phyloP scores from a whole-genome alignment of 2,888 invertebrate species.

The Xestobium rufovillosum region DNA sequence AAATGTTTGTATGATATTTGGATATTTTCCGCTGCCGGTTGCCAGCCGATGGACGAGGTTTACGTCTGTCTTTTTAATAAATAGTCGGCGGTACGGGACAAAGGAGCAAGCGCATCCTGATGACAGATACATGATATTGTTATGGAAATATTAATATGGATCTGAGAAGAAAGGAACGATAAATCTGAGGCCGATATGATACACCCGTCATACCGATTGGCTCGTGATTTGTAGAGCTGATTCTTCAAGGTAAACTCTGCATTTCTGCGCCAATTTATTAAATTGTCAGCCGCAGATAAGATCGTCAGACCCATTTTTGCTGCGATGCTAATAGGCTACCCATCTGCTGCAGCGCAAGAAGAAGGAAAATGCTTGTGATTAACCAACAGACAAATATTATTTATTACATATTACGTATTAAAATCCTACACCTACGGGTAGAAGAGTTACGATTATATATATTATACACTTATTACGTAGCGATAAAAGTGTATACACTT shows the following conservation, averaged over 20 bases:
- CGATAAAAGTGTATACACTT: too few species aligned
- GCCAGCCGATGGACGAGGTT: background rate
- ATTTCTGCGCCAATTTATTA: slow-evolving; percentile 4
- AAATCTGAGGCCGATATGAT: slow-evolving; percentile 31
- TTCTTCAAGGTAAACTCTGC: background rate
- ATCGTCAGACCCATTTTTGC: too few species aligned
- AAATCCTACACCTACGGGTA: too few species aligned
- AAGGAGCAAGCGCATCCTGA: slow-evolving; percentile 26
- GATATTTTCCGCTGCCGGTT: slow-evolving; percentile 29
- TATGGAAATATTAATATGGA: slow-evolving; percentile 44
- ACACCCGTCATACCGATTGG: slow-evolving; percentile 25
- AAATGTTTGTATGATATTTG: slow-evolving; percentile 41
- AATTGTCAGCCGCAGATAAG: too few species aligned
- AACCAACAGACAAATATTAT: too few species aligned
- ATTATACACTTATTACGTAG: too few species aligned
- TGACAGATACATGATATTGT: slow-evolving; percentile 42
- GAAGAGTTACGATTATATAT: too few species aligned
- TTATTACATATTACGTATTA: too few species aligned
- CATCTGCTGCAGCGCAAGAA: too few species aligned
- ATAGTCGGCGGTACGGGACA: slow-evolving; percentile 32
- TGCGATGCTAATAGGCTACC: too few species aligned
- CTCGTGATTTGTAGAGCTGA: slow-evolving; percentile 16
- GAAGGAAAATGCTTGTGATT: too few species aligned
- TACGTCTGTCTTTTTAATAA: slow-evolving; percentile 26
- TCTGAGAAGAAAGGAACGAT: slow-evolving; percentile 38